Evolutionary conservation across 2,113 vertebrate genomes (phyloP).

Genomic region (Anser cygnoides): DNA sequence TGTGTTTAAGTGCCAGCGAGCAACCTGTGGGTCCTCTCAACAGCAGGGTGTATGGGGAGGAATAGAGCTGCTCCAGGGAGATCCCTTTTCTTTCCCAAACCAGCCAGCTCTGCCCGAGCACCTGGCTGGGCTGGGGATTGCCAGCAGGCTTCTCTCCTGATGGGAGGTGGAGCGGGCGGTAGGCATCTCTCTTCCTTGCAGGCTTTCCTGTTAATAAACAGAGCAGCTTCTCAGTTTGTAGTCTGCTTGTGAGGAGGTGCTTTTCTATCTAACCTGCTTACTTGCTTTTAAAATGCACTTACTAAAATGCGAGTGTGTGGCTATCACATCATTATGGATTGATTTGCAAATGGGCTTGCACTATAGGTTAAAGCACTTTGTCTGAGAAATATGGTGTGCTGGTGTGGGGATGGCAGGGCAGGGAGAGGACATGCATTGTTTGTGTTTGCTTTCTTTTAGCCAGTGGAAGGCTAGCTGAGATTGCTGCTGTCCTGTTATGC

Average conservation of each 20-base stretch:
- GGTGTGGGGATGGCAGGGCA: neutral
- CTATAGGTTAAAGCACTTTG: neutral
- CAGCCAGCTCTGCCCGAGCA: neutral
- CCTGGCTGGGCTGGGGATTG: neutral
- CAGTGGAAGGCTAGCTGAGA: neutral
- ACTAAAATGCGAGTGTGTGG: neutral
- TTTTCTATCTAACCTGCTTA: neutral
- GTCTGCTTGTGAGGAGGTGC: neutral
- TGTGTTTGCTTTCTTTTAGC: neutral
- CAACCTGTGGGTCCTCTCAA: neutral
- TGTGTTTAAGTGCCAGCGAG: neutral
- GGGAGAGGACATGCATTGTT: too few relatives aligned
- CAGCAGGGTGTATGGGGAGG: neutral
- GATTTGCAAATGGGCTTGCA: neutral
- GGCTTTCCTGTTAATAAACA: neutral
- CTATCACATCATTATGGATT: neutral
- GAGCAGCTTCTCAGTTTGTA: neutral
- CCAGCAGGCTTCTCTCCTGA: neutral
- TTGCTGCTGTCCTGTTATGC: neutral
- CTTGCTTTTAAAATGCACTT: neutral
- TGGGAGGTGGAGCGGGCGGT: neutral
- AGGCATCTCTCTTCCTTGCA: neutral
- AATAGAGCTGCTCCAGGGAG: rapidly evolving
- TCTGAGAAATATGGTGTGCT: neutral
- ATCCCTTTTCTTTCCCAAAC: rapidly evolving